Evolutionary conservation across 64 coral and sea anemone genomes (phyloP).

Genomic region (Cladopsammia gracilis): DNA sequence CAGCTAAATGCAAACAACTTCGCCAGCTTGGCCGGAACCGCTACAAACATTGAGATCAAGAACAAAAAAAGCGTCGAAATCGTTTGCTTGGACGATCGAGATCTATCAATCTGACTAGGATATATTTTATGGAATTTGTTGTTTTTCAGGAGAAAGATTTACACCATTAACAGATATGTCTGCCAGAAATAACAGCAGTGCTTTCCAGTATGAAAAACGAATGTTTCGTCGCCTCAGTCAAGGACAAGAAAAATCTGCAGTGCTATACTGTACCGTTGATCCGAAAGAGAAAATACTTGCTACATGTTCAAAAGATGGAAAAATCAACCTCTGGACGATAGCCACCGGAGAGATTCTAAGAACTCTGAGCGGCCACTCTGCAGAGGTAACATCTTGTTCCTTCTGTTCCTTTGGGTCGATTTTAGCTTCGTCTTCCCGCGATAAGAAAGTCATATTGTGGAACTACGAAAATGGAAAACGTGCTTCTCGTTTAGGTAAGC

Average conservation of each 20-base stretch:
- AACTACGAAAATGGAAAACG: slow-evolving; percentile 60
- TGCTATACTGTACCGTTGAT: slow-evolving; percentile 41
- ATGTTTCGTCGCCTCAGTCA: slow-evolving; percentile 4
- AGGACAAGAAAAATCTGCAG: slow-evolving; percentile 12
- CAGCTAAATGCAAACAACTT: not conserved
- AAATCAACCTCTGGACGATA: slow-evolving; percentile 51
- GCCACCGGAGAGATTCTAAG: slow-evolving; percentile 51
- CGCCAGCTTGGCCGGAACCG: not conserved
- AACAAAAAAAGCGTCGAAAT: no score
- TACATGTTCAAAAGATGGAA: slow-evolving; percentile 63
- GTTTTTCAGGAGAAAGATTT: slow-evolving; percentile 10
- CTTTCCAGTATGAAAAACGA: slow-evolving; percentile 37
- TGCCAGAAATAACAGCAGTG: not conserved
- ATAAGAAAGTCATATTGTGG: slow-evolving; percentile 71
- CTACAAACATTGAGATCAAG: no score
- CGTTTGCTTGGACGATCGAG: not conserved
- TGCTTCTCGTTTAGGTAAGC: slow-evolving; percentile 71
- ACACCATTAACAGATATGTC: not conserved
- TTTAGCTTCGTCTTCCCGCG: slow-evolving; percentile 59
- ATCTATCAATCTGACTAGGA: not conserved
- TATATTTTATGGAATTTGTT: not conserved
- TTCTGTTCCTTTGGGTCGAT: slow-evolving; percentile 58
- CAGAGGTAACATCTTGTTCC: slow-evolving; percentile 63
- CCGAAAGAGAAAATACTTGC: slow-evolving; percentile 52
- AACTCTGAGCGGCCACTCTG: slow-evolving; percentile 44